Base-by-base conservation (phyloP, 2,797 vertebrate genomes). In the Coreius guichenoti region DNA sequence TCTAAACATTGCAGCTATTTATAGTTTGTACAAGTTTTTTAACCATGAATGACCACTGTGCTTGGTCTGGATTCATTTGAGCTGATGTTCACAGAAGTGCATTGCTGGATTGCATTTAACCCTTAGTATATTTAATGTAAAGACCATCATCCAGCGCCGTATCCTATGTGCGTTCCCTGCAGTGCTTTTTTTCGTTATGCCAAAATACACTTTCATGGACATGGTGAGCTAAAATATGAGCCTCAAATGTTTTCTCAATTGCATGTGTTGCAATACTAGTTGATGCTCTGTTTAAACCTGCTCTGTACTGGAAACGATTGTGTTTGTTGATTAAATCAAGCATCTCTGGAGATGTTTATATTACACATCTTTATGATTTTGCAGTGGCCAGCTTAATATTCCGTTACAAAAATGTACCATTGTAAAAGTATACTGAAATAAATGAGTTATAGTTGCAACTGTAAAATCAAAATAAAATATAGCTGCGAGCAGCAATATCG, bases 71-170 rank as follows among this genome's bases (percentile, higher is more conserved):
- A 67, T 61, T 61, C 13, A 21, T 11, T 51, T 45, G 4, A 58
- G 23, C 39, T 49, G 47, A 86, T 45, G 51, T 16, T 86, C 17
- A 76, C 26, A 65, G 54, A 86, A 51, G 29, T 79, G 74, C 67
- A 43, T n/a, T 79, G 43, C 63, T 78, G 56, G 36, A 73, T 47
- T 47, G 73, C 9, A 4, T 4, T 47, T 86, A 11, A 76, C 12
- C 14, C 39, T 8, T n/a, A 63, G 39, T 45, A 17, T 14, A 21
- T 54, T 67, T 58, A 82, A 47, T 43, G 5, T 65, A 19, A 29
- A 47, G 36, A 39, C 5, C 68, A 56, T 31, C 16, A 14, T 19
- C 23, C 49, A 58, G 16, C 9, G 26, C 23, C 11, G 69, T 9
- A 7, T 29, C 61, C 14, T 31, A 56, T 73, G 31, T 26, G 67